phyloP scores from a whole-genome alignment of 2,113 vertebrate genomes.

The Isichthys henryi region DNA sequence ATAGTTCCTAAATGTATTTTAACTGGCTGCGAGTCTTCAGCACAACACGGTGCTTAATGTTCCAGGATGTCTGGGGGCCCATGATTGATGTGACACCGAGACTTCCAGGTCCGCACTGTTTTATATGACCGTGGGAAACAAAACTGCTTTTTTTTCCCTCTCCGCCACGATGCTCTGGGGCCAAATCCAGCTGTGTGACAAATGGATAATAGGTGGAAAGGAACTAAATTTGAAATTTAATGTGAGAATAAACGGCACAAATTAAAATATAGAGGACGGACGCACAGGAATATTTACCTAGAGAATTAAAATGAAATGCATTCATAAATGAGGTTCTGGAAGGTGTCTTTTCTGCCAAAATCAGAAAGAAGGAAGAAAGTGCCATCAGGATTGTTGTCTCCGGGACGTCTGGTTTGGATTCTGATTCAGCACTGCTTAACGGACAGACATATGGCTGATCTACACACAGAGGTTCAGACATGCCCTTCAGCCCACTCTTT shows the following conservation, averaged over 20 bases:
- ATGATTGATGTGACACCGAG: conserved; percentile 19
- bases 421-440: background rate
- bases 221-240: background rate
- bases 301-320: background rate
- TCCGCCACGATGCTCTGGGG: background rate
- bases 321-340: background rate
- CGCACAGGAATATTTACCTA: background rate
- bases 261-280: background rate
- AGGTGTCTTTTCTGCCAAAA: background rate
- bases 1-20: conserved; percentile 35
- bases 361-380: background rate
- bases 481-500: background rate
- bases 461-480: background rate
- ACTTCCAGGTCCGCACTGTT: background rate
- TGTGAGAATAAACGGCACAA: background rate
- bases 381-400: background rate
- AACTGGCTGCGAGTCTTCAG: conserved; percentile 19
- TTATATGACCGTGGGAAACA: conserved; percentile 8
- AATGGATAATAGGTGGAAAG: conserved; percentile 2
- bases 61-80: conserved; percentile 23
- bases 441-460: background rate
- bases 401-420: background rate
- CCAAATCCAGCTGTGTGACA: conserved; percentile 9
- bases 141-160: background rate
- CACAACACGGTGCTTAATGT: conserved; percentile 23